Base-by-base conservation (phyloP, 92 coral and sea anemone genomes). In the Zoanthus gigantus region DNA sequence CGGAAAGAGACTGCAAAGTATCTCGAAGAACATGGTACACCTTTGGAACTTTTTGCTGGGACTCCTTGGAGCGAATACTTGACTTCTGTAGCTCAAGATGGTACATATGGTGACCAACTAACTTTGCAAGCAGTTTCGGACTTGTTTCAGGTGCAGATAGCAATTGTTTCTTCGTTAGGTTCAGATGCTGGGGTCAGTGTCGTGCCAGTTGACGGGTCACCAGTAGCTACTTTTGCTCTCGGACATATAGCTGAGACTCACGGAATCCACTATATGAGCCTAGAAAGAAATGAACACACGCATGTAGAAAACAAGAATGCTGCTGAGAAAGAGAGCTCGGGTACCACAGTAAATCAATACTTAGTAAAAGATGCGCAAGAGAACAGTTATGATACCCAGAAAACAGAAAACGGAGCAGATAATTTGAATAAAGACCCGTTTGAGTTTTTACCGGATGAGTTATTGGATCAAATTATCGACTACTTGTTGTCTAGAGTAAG, bases 371-470 rank as follows among this genome's bases (percentile, higher is more conserved):
- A 65, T 6, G 17, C 29, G 71, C 71, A 17, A 65, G 71, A n/a
- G n/a, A 65, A 65, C 9, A 65, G 4, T 65, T 23, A 23, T 23
- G 71, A 65, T 65, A 31, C 30, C 16, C 28, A 65, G 71, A 23
- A 65, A 65, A 17, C 71, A 65, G 60, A 65, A 82, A 76, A 82
- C 45, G 86, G 65, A 82, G 30, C 74, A 60, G 86, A 82, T 32
- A 65, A 63, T 82, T n/a, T 17, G 9, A 65, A 65, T 65, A 65
- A 65, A 15, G 71, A 53, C 53, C 85, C 85, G 72, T 61, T 83
- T 66, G 87, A 63, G 76, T 77, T 83, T 71, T 77, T 76, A 61
- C 91, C 91, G 31, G 71, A 88, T 71, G 91, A 88, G 78, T 23
- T 82, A 9, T 45, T 88, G 46, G 88, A 88, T 28, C 34, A 9